Evolutionary conservation across 2,797 vertebrate genomes (phyloP).

Genomic region (Sebastes matsubarae): DNA sequence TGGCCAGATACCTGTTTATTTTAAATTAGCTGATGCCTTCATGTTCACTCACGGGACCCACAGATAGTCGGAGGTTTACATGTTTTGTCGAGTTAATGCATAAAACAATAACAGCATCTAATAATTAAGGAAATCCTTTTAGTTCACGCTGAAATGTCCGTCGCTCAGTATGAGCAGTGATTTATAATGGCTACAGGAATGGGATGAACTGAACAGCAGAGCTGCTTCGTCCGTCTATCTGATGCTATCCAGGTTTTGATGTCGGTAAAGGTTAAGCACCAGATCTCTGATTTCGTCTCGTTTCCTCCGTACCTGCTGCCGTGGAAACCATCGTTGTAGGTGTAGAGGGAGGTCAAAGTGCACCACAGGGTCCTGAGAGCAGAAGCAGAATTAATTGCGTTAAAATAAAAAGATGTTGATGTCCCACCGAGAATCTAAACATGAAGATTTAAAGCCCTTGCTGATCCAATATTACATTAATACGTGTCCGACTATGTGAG

Average conservation of each 20-base stretch:
- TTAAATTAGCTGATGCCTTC: constrained; percentile 2
- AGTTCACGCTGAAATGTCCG: constrained; percentile 47
- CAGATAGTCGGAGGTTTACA: background rate
- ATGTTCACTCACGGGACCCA: constrained; percentile 15
- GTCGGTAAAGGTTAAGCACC: constrained; percentile 89
- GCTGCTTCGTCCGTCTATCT: constrained; percentile 17
- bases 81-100: background rate
- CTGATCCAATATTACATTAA: background rate
- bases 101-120: constrained; percentile 14
- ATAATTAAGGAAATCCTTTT: constrained; percentile 26
- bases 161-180: constrained; percentile 75
- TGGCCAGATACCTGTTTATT: background rate
- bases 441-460: background rate
- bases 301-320: constrained; percentile 91
- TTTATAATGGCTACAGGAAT: constrained; percentile 42
- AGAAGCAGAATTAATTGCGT: background rate
- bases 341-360: constrained; percentile 92
- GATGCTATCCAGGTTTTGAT: constrained; percentile 81
- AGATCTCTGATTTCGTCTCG: constrained; percentile 94
- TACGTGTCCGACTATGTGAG: background rate
- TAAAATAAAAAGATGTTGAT: background rate
- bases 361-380: constrained; percentile 90
- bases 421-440: background rate
- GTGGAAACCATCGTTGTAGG: constrained; percentile 92
- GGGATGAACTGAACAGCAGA: background rate